Evolutionary conservation across 1,140 invertebrate genomes (phyloP), one percentile per base, ranked within the genome.

Genomic region (Drosophila gunungcola): DNA sequence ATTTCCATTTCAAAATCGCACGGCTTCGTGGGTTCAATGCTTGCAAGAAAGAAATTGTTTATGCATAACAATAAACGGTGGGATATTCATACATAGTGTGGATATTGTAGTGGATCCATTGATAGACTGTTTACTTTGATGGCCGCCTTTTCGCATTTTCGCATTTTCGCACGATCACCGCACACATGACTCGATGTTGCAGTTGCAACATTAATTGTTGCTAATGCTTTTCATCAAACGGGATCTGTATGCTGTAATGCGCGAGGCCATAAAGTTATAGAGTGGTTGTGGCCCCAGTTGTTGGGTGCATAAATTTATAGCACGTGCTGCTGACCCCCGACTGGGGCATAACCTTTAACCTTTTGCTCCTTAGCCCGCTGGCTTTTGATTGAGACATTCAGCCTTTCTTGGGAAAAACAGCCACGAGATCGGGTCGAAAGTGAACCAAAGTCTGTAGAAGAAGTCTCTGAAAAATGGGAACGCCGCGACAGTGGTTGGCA

Each of bases 1-100:
- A 73, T 73, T 73, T 73, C 54, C 55, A 73, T 73, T 73, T 73
- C 39, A 45, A 73, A 73, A 73, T 73, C 48, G 45, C 65, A 70
- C 68, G 51, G 52, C 68, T 41, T 56, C n/a, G 46, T 34, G 64
- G 64, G 68, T 73, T 60, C 69, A 73, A 51, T 73, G 69, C 46
- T 49, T 56, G 46, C 60, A 48, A 41, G 25, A 39, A 43, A 46
- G 53, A 65, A 53, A 70, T 69, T 70, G 36, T 69, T 70, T 70
- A 70, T 73, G 69, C 68, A 60, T 73, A 61, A 61, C 67, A 48
- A 72, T 57, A 45, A 72, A 57, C 45, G n/a, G 7, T 32, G 27
- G 38, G 27, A 32, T 32, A 32, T n/a, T n/a, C n/a, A n/a, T n/a
- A n/a, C n/a, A n/a, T 32, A 32, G 29, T 32, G 29, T 5, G 7